Percentiles rank a stretch among this genome's conserved stretches.
Conservation (phyloP, 2,113 vertebrate species). For the Sceloporus undulatus region DNA sequence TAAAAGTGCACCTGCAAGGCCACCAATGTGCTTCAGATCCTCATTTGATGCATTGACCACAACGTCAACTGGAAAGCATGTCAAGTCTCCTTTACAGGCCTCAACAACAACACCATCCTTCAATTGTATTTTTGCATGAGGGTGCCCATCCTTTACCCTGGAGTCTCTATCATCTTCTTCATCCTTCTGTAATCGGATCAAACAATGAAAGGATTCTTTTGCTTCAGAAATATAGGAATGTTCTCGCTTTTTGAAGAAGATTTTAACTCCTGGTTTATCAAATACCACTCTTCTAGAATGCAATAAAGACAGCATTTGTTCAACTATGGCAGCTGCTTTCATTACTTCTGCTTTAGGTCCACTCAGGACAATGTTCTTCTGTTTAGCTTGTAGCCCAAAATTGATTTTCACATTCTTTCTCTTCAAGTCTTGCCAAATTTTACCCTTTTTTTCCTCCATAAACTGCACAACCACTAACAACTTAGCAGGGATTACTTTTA, state of each 20-base stretch:
- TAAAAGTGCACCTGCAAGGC: slow-evolving; percentile 76
- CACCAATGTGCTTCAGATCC: slow-evolving; percentile 69
- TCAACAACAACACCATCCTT: slow-evolving; percentile 75
- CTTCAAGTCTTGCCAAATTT: slow-evolving; percentile 51
- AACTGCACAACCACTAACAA: slow-evolving; percentile 70
- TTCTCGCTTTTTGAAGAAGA: slow-evolving; percentile 77
- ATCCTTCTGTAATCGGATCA: slow-evolving; percentile 74
- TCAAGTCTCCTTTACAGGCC: slow-evolving; percentile 80
- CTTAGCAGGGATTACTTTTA: slow-evolving; percentile 69
- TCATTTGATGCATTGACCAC: slow-evolving; percentile 81
- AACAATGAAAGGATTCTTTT: slow-evolving; percentile 71
- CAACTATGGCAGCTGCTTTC: slow-evolving; percentile 47
- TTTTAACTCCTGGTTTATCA: slow-evolving; percentile 79
- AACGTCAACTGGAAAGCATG: slow-evolving; percentile 73
- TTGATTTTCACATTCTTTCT: slow-evolving; percentile 67
- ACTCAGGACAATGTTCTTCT: slow-evolving; percentile 74
- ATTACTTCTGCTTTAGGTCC: slow-evolving; percentile 78
- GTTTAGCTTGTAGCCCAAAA: slow-evolving; percentile 53
- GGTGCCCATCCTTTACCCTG: slow-evolving; percentile 24
- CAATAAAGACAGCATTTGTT: slow-evolving; percentile 65
- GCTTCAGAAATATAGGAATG: slow-evolving; percentile 50
- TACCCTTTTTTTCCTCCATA: slow-evolving; percentile 65
- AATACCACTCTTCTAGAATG: slow-evolving; percentile 65
- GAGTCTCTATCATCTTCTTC: rapidly evolving
- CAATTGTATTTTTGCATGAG: slow-evolving; percentile 53